phyloP scores from a whole-genome alignment of 2,797 vertebrate species.

The Morelia viridis region DNA sequence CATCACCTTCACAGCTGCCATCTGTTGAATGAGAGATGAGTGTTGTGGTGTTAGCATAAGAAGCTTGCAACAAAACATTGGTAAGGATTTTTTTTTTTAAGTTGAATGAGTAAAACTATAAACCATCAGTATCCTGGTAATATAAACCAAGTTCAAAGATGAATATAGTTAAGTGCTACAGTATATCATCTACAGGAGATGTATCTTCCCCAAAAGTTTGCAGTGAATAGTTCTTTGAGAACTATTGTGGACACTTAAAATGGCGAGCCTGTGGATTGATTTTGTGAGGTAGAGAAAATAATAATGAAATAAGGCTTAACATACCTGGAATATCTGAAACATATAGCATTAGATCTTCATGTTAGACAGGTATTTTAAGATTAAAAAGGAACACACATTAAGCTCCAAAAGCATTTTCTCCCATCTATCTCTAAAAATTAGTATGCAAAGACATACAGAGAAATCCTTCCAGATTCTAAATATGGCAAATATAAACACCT shows the following conservation, averaged over 20 bases:
- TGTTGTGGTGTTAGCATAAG: not conserved
- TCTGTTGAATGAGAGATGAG: not conserved
- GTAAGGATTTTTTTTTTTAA: not conserved
- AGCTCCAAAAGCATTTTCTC: not conserved
- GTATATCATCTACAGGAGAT: constrained; percentile 42
- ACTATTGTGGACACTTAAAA: constrained; percentile 13
- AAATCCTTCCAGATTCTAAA: not conserved
- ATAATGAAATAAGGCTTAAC: not conserved
- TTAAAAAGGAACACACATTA: not conserved
- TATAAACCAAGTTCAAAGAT: constrained; percentile 25
- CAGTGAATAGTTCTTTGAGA: constrained; percentile 38
- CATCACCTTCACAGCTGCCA: not conserved
- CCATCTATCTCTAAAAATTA: not conserved
- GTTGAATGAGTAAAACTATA: too few species aligned
- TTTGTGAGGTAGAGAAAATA: not conserved
- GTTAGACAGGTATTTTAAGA: not conserved
- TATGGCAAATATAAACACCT: not conserved
- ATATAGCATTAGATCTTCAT: not conserved
- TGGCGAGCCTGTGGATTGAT: not conserved
- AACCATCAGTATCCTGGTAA: not conserved
- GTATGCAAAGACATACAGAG: not conserved
- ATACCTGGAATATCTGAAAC: not conserved
- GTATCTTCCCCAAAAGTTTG: constrained; percentile 38
- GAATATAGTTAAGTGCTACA: not conserved
- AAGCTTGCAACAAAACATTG: not conserved